Evolutionary conservation across 2,113 vertebrate genomes (phyloP).

Genomic region (Neolamprologus sp.): DNA sequence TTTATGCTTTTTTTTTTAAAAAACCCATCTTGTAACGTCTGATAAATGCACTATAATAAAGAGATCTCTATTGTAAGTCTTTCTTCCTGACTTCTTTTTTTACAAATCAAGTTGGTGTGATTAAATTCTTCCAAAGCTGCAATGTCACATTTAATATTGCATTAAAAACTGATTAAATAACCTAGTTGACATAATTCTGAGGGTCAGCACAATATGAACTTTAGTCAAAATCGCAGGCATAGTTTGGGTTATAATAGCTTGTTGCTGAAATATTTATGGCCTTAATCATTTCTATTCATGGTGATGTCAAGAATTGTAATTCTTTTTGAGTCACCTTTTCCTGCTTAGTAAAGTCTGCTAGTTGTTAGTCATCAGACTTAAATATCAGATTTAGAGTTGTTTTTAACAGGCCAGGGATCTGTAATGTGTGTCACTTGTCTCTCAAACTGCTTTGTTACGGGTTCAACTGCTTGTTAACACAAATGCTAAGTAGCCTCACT

Average conservation of each 20-base stretch:
- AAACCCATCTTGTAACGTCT: slow-evolving; percentile 67
- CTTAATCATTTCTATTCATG: not conserved
- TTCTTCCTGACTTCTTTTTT: not conserved
- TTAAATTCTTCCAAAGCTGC: not conserved
- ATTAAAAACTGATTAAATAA: not conserved
- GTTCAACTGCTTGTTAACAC: not conserved
- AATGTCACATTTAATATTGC: not conserved
- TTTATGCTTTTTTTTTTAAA: slow-evolving; percentile 21
- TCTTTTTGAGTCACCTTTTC: not conserved
- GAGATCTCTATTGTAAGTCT: slow-evolving; percentile 66
- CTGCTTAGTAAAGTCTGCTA: not conserved
- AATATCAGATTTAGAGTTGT: not conserved
- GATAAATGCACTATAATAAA: slow-evolving; percentile 78
- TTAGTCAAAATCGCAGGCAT: not conserved
- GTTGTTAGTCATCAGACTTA: not conserved
- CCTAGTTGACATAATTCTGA: not conserved
- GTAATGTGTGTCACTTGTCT: not conserved
- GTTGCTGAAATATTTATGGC: not conserved
- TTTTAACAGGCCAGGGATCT: not conserved
- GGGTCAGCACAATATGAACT: not conserved
- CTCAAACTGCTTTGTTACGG: not conserved
- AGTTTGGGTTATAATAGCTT: not conserved
- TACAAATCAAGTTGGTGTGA: not conserved
- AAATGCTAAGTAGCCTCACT: not conserved
- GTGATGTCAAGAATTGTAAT: not conserved